Conservation (phyloP, 2,797 vertebrate genomes). For the Babyrousa celebensis region DNA sequence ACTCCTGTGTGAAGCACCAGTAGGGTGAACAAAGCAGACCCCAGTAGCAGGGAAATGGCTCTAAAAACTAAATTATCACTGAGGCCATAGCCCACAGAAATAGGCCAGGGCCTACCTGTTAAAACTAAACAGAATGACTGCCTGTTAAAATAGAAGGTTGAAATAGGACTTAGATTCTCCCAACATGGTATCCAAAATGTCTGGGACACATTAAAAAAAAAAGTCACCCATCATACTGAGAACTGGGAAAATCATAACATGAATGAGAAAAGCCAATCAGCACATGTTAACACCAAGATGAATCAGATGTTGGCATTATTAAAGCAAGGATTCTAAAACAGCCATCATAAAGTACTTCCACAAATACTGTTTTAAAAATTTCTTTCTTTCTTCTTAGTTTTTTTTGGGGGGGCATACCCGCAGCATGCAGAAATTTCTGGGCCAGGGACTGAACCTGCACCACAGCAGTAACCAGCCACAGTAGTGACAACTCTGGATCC, state of each 20-base stretch:
- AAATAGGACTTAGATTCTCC: constrained; percentile 34
- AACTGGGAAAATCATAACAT: constrained; percentile 66
- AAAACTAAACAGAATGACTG: constrained; percentile 55
- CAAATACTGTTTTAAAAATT: constrained; percentile 29
- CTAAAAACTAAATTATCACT: constrained; percentile 47
- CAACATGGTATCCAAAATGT: constrained; percentile 66
- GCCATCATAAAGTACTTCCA: constrained; percentile 49
- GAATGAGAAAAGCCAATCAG: constrained; percentile 66
- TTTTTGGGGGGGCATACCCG: no score
- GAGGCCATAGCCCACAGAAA: constrained; percentile 37
- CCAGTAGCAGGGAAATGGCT: neutral
- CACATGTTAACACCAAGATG: constrained; percentile 32
- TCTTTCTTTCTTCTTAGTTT: no score
- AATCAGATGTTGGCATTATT: constrained; percentile 24
- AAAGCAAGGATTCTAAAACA: constrained; percentile 31
- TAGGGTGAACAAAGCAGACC: constrained; percentile 15
- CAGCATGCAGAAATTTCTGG: no score
- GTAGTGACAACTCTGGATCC: no score
- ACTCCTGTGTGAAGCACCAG: neutral
- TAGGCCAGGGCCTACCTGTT: neutral
- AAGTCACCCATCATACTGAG: constrained; percentile 5
- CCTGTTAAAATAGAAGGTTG: constrained; percentile 25
- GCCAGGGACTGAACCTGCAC: no score
- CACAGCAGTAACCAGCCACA: no score
- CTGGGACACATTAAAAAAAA: constrained; percentile 22